Conservation (phyloP, 1,140 invertebrate genomes). For the Propsilocerus akamusi region DNA sequence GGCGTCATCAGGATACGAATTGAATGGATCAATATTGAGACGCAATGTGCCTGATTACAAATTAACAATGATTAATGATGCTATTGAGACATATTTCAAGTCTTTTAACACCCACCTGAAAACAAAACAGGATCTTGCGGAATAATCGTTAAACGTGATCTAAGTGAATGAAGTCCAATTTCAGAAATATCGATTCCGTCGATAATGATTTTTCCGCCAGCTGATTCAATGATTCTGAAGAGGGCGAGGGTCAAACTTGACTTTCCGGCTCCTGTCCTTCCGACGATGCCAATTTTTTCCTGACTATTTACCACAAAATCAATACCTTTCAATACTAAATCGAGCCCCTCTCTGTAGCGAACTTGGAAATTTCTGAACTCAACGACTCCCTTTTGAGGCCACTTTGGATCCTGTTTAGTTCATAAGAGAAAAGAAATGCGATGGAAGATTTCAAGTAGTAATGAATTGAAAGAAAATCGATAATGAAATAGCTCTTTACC, state of each 20-base stretch:
- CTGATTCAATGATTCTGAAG: conserved; percentile 56
- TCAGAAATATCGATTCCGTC: conserved; percentile 67
- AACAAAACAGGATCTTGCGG: conserved; percentile 51
- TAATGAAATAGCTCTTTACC: neutral
- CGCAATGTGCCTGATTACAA: conserved; percentile 31
- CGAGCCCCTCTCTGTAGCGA: conserved; percentile 8
- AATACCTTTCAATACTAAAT: conserved; percentile 28
- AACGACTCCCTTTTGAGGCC: conserved; percentile 6
- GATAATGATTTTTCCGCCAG: conserved; percentile 62
- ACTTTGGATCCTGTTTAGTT: neutral
- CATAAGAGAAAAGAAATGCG: too few species aligned
- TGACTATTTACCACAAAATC: conserved; percentile 19
- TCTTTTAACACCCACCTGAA: too few species aligned
- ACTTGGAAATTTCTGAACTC: conserved; percentile 4
- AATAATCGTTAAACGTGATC: conserved; percentile 43
- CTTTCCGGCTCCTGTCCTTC: conserved; percentile 26
- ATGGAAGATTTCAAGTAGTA: neutral
- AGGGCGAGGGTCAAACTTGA: conserved; percentile 22
- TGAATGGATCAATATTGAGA: conserved; percentile 35
- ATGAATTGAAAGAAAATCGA: neutral
- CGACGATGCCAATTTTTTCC: conserved; percentile 30
- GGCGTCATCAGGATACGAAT: conserved; percentile 26
- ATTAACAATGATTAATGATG: too few species aligned
- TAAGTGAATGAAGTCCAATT: conserved; percentile 59
- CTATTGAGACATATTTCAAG: neutral